Evolutionary conservation across 2,888 invertebrate genomes (phyloP).

Genomic region (Mamestra brassicae): DNA sequence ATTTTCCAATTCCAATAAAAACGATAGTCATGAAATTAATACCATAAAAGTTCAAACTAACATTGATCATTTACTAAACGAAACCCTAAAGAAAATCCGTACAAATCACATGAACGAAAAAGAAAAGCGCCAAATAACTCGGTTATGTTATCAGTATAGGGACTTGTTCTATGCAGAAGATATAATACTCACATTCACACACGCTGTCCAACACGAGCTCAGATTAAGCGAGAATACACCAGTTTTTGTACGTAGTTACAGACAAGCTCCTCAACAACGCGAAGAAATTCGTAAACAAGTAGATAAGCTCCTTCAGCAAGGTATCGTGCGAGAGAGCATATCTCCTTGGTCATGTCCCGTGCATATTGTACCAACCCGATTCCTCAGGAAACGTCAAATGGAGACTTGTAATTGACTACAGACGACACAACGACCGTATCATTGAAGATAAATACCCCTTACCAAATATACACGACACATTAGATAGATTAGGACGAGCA

Average conservation of each 20-base stretch:
- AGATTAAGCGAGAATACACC: slow-evolving; percentile 1
- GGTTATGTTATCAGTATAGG: no score
- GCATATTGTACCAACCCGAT: no score
- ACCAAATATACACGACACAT: no score
- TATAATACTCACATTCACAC: not conserved
- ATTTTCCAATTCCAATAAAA: not conserved
- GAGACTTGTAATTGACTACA: no score
- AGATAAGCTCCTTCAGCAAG: not conserved
- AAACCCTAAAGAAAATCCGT: no score
- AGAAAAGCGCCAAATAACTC: no score
- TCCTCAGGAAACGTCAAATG: no score
- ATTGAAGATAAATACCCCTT: no score
- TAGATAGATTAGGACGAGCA: no score
- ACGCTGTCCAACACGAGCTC: not conserved
- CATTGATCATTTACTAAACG: not conserved
- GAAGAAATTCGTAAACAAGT: not conserved
- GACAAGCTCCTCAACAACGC: not conserved
- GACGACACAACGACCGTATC: no score
- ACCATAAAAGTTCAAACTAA: not conserved
- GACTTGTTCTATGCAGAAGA: no score
- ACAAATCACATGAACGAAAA: no score
- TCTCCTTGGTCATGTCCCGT: not conserved
- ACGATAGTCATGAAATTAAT: not conserved
- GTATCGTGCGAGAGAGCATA: not conserved
- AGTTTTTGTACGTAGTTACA: not conserved